Percentiles rank a stretch among this genome's conserved stretches.
phyloP scores from a whole-genome alignment of 2,113 vertebrate species.

The Todiramphus saurophagus region DNA sequence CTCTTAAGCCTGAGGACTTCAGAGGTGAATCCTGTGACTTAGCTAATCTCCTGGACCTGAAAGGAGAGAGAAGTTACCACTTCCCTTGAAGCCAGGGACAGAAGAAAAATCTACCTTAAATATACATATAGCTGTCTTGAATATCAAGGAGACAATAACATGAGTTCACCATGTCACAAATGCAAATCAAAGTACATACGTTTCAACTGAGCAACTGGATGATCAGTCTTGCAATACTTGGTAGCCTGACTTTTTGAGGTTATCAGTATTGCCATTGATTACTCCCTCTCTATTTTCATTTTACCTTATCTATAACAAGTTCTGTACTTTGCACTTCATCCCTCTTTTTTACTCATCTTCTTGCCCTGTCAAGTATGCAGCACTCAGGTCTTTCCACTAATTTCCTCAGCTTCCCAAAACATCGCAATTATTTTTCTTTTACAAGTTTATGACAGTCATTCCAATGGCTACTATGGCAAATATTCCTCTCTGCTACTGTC shows the following conservation, averaged over 20 bases:
- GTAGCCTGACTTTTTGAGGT: background rate
- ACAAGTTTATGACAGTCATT: background rate
- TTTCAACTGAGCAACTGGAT: background rate
- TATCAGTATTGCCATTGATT: background rate
- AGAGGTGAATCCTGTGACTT: background rate
- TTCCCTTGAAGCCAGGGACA: background rate
- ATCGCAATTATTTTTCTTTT: no score
- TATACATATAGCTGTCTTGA: background rate
- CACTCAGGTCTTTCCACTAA: background rate
- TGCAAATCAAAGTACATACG: fast-evolving
- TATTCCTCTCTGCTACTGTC: background rate
- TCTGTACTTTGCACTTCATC: background rate
- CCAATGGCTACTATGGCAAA: background rate
- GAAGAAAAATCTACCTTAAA: background rate
- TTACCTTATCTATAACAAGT: background rate
- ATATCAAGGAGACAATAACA: background rate
- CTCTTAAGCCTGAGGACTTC: background rate
- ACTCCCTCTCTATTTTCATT: background rate
- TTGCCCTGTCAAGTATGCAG: background rate
- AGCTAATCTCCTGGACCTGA: background rate
- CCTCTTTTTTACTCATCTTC: background rate
- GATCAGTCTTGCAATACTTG: background rate
- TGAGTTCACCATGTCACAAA: background rate
- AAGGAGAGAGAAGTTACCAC: background rate
- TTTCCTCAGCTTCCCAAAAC: background rate